Evolutionary conservation across 2,797 vertebrate genomes (phyloP).

Genomic region (Scleropages formosus): DNA sequence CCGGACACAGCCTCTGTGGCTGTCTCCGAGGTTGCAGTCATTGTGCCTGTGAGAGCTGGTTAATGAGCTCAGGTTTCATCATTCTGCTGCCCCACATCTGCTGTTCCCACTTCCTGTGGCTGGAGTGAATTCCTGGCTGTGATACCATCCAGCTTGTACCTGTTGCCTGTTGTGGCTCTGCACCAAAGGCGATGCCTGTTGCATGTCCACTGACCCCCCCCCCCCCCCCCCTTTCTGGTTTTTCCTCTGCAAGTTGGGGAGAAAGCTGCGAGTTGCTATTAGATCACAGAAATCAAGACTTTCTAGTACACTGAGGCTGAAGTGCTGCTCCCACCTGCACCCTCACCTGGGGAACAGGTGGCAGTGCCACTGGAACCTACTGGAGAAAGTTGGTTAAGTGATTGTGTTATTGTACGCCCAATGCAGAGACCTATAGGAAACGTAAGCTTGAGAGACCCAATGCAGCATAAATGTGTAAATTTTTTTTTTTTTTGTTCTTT

Average conservation of each 20-base stretch:
- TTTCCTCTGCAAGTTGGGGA: background rate
- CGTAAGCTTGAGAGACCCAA: too few relatives aligned
- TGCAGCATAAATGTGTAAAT: too few relatives aligned
- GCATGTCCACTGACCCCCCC: too few relatives aligned
- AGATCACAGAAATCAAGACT: background rate
- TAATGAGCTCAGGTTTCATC: conserved; percentile 47
- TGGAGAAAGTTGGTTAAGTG: too few relatives aligned
- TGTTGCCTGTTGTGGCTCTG: background rate
- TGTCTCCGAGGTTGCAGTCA: conserved; percentile 24
- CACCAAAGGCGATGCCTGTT: too few relatives aligned
- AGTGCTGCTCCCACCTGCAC: background rate
- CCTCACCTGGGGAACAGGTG: too few relatives aligned
- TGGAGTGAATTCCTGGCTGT: conserved; percentile 24
- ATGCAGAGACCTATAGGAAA: too few relatives aligned
- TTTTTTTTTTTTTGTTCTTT: too few relatives aligned
- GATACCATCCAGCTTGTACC: background rate
- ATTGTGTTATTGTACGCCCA: too few relatives aligned
- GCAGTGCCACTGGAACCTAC: too few relatives aligned
- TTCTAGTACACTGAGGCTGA: conserved; percentile 2
- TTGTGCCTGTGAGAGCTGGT: too few relatives aligned
- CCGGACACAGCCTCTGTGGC: background rate
- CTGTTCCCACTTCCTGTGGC: conserved; percentile 68
- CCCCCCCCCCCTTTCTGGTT: too few relatives aligned
- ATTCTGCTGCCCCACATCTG: conserved; percentile 66
- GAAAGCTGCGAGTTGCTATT: background rate